Evolutionary conservation across 2,888 invertebrate genomes (phyloP), one percentile per base, ranked within the genome.

Genomic region (Erpobdella octoculata): DNA sequence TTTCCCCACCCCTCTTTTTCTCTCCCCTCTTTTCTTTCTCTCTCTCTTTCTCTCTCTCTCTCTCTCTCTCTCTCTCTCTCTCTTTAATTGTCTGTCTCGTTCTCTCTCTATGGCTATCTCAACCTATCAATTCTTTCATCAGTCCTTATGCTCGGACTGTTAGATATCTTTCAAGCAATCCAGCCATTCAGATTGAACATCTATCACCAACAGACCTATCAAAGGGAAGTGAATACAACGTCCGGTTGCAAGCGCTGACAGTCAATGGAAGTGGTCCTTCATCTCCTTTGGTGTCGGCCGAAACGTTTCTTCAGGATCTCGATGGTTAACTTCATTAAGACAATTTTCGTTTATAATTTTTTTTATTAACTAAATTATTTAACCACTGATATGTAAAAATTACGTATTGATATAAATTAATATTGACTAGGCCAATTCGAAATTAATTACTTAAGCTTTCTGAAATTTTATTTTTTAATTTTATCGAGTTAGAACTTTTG

Each of bases 221-320:
- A 73, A 88, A 90, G 70, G 87, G 89, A 84, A 89, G 88, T 2
- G 88, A 87, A 33, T 94, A 94, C 81, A 90, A 90, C 84, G 89
- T 93, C 37, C 88, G 91, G 78, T 88, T 96, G 75, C 90, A 92
- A 80, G 95, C 94, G 15, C 88, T 92, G 83, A 94, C 91, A 78
- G 89, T 91, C 3, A 93, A 93, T 76, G 94, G 94, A 2, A 90
- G 91, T 0, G 93, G 97, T 0, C 95, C 95, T 0, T 89, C 90
- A 80, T 92, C 93, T 36, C 92, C 93, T 76, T 96, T 96, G 96
- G 87, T 89, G 79, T 86, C 88, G 33, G 89, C 89, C 28, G 88
- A 89, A 80, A 96, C 95, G 0, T 90, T 89, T 79, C 88, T 89
- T 76, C 91, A 90, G 79, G 91, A 92, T 83, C 86, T 91, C 59